Base-by-base conservation (phyloP, 2,888 invertebrate species). In the Acanthosepion lycidas region DNA sequence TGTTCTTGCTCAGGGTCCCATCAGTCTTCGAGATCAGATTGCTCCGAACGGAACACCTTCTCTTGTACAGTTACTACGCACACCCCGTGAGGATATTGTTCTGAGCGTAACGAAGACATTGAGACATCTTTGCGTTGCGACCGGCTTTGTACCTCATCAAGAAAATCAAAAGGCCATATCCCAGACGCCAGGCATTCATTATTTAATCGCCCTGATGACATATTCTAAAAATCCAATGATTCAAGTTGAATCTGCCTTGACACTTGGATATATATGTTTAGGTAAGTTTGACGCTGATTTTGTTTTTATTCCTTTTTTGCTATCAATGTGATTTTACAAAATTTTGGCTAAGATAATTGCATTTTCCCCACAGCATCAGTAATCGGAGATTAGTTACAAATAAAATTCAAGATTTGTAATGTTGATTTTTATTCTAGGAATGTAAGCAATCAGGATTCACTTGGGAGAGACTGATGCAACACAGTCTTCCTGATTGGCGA, bases 231-330 rank as follows among this genome's bases (percentile, higher is more conserved):
- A 96, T 95, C 97, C 97, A 95, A 95, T 96, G 91, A 96, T 97
- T 92, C 97, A 97, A 95, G 97, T 97, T 91, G 97, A 97, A 95
- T 96, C 97, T 12, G 97, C 97, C 8, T 96, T 97, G 94, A 96
- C 97, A 5, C 95, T 97, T 51, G 97, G 96, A 20, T 96, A 96
- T 95, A 97, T 97, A 9, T 96, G 97, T 23, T 95, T 97, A 94
- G 97, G 97, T 97, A 95, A 95, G 97, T 95, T 18, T 23, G 20
- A 59, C 4, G 59, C 23, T 6, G 20, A 23, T 59, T 59, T 59
- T 23, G 23, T 23, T 23, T 55, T 55, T 55, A 42, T 42, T 42
- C 42, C 42, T 42, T 42, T 42, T 42, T 42, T 42, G 2, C 42
- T 42, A 42, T 42, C 42, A 42, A 42, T 42, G 2, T 42, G 42